Conservation (phyloP, 1,140 invertebrate species). For the Drosophila mojavensis region DNA sequence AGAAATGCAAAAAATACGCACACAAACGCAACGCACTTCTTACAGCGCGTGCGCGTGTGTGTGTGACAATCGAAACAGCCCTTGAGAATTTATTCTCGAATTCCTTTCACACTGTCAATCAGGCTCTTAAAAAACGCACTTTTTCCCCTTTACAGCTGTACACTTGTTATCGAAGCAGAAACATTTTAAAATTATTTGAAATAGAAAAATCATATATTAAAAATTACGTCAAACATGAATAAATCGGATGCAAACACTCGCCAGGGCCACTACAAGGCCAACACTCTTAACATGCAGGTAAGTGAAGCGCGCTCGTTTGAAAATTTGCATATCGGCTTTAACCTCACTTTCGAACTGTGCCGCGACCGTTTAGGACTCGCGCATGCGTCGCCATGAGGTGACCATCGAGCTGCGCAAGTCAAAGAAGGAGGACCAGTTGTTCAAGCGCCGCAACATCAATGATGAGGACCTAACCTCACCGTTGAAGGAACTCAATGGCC, state of each 20-base stretch:
- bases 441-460: constrained; percentile 95
- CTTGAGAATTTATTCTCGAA: constrained; percentile 22
- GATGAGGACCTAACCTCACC: constrained; percentile 85
- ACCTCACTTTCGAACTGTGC: constrained; percentile 42
- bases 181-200: constrained; percentile 10
- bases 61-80: constrained; percentile 39
- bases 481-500: constrained; percentile 85
- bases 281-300: constrained; percentile 73
- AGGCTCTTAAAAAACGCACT: neutral
- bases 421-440: constrained; percentile 97
- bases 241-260: constrained; percentile 66
- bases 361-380: constrained; percentile 88
- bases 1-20: constrained; percentile 29
- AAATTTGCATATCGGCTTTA: constrained; percentile 21
- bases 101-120: constrained; percentile 3
- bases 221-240: constrained; percentile 61
- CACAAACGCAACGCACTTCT: constrained; percentile 14
- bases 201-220: constrained; percentile 1
- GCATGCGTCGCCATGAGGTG: constrained; percentile 93
- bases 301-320: constrained; percentile 17
- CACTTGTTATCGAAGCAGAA: constrained; percentile 49
- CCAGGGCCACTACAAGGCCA: constrained; percentile 75
- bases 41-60: neutral
- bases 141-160: constrained; percentile 38
- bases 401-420: constrained; percentile 96